Evolutionary conservation across 2,888 invertebrate genomes (phyloP).

Genomic region (Apamea sordens): DNA sequence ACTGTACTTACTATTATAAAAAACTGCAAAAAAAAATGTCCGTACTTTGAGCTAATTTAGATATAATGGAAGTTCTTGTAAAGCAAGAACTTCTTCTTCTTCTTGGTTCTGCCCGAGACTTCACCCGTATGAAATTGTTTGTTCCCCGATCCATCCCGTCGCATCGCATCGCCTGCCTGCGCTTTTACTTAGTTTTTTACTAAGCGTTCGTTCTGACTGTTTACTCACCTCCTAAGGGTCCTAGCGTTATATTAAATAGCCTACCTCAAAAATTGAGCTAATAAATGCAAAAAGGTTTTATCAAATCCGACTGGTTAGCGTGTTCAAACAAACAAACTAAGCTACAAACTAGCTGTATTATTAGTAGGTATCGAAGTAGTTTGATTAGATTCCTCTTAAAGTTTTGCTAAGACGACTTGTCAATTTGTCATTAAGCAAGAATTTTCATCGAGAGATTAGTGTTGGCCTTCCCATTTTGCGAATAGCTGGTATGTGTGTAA

Average conservation of each 20-base stretch:
- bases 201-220: too few species aligned
- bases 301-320: neutral
- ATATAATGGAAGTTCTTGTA: slow-evolving; percentile 27
- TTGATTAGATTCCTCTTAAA: slow-evolving; percentile 6
- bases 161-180: neutral
- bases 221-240: neutral
- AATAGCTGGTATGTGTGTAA: neutral
- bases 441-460: neutral
- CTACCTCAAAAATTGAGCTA: neutral
- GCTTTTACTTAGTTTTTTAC: neutral
- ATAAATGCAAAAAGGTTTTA: neutral
- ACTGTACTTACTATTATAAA: slow-evolving; percentile 51
- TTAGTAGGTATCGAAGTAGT: neutral
- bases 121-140: neutral
- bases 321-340: neutral
- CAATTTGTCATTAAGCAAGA: slow-evolving; percentile 2
- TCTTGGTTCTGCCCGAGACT: neutral
- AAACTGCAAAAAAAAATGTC: slow-evolving; percentile 19
- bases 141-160: neutral
- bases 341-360: neutral
- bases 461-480: slow-evolving; percentile 9
- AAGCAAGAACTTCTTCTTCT: too few species aligned
- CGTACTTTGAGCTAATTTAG: slow-evolving; percentile 26
- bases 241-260: neutral
- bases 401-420: neutral